Percentiles rank a stretch among this genome's conserved stretches.
phyloP scores from a whole-genome alignment of 2,888 invertebrate genomes.

The Rugalucina vietnamica region DNA sequence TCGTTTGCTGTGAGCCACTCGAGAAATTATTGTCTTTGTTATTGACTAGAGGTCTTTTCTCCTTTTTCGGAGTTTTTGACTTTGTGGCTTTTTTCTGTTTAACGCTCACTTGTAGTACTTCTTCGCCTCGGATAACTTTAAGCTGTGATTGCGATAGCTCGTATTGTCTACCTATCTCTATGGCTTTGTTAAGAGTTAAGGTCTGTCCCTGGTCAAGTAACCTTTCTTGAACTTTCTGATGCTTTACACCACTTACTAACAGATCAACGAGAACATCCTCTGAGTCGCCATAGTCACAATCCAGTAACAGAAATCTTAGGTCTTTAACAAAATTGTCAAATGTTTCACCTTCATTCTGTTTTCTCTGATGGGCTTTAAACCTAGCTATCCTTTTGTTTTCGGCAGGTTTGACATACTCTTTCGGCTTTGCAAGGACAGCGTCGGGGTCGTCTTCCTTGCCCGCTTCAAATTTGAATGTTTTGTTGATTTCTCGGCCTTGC shows the following conservation, averaged over 20 bases:
- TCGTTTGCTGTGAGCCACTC: background rate
- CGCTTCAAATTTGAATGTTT: constrained; percentile 54
- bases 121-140: constrained; percentile 49
- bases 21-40: background rate
- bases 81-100: background rate
- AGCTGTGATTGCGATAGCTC: constrained; percentile 49
- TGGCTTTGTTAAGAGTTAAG: constrained; percentile 37
- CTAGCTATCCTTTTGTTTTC: constrained; percentile 59
- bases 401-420: constrained; percentile 29
- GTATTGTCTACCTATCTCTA: constrained; percentile 48
- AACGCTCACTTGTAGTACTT: background rate
- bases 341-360: constrained; percentile 51
- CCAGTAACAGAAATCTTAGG: constrained; percentile 50
- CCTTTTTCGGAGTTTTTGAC: background rate
- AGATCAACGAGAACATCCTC: constrained; percentile 48
- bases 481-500: constrained; percentile 62
- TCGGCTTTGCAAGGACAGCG: constrained; percentile 42
- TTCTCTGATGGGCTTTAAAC: constrained; percentile 50
- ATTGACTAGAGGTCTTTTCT: background rate
- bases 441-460: constrained; percentile 50
- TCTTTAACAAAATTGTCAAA: constrained; percentile 59
- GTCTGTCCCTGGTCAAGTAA: constrained; percentile 47
- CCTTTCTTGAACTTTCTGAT: constrained; percentile 42
- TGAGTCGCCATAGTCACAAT: constrained; percentile 52
- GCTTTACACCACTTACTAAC: constrained; percentile 41